Evolutionary conservation across 2,888 invertebrate species (phyloP).

Genomic region (Coelinius sp.): DNA sequence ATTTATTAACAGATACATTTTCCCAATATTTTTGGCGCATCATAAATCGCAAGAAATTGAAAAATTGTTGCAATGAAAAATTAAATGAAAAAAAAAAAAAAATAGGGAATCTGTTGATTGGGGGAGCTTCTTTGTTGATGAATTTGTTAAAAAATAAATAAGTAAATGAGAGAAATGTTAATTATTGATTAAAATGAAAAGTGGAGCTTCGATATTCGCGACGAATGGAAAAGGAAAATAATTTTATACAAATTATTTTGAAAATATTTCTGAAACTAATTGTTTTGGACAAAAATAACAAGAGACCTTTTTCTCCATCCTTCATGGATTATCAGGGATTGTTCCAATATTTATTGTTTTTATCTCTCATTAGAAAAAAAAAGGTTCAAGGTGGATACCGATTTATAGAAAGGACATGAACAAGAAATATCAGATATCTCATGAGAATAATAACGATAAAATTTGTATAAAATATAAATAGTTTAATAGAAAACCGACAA

Average conservation of each 20-base stretch:
- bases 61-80: neutral
- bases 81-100: neutral
- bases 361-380: neutral
- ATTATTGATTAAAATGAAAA: neutral
- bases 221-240: neutral
- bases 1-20: neutral
- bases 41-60: neutral
- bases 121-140: neutral
- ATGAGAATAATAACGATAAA: slow-evolving; percentile 15
- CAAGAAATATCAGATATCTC: slow-evolving; percentile 9
- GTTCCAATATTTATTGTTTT: neutral
- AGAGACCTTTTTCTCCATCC: neutral
- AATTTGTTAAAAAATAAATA: neutral
- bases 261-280: neutral
- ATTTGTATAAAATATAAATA: slow-evolving; percentile 24
- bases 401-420: slow-evolving; percentile 7
- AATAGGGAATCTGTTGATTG: neutral
- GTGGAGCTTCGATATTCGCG: neutral
- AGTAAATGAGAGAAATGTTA: neutral
- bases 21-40: neutral
- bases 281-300: neutral
- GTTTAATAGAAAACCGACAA: slow-evolving; percentile 62
- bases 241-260: neutral
- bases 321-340: neutral
- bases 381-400: slow-evolving; percentile 34